phyloP scores from a whole-genome alignment of 2,888 invertebrate species.

The Troglohyphantes excavatus region DNA sequence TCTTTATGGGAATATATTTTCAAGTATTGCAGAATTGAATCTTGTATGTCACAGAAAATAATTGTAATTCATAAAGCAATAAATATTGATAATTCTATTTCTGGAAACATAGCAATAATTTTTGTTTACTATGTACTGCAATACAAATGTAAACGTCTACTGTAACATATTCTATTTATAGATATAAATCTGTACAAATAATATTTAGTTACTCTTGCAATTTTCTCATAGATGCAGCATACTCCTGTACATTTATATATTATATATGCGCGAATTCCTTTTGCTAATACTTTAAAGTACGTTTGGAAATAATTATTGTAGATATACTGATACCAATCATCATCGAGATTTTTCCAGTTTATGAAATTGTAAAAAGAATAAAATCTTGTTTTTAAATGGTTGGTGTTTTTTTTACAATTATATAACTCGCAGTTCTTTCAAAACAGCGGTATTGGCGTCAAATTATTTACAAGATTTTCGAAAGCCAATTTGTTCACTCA shows the following conservation, averaged over 20 bases:
- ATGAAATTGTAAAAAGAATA: conserved; percentile 58
- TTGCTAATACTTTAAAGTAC: conserved; percentile 47
- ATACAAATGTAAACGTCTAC: neutral
- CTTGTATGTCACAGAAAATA: no score
- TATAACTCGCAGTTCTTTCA: no score
- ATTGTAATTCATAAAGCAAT: conserved; percentile 20
- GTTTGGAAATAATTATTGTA: conserved; percentile 47
- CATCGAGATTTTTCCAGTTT: conserved; percentile 36
- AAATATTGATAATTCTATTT: neutral
- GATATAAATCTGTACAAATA: conserved; percentile 65
- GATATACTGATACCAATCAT: conserved; percentile 20
- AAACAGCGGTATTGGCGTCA: no score
- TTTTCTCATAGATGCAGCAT: conserved; percentile 29
- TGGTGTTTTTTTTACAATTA: no score
- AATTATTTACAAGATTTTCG: no score
- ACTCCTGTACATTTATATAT: conserved; percentile 66
- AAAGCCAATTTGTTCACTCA: no score
- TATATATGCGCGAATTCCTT: conserved; percentile 47
- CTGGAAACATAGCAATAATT: conserved; percentile 25
- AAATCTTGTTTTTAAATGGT: conserved; percentile 70
- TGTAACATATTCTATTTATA: conserved; percentile 6
- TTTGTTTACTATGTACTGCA: neutral
- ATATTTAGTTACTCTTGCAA: conserved; percentile 57
- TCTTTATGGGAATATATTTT: no score
- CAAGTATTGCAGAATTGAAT: no score